Percentiles rank a stretch among this genome's conserved stretches.
Evolutionary conservation across 2,797 vertebrate genomes (phyloP).

Genomic region (Pipistrellus kuhlii): DNA sequence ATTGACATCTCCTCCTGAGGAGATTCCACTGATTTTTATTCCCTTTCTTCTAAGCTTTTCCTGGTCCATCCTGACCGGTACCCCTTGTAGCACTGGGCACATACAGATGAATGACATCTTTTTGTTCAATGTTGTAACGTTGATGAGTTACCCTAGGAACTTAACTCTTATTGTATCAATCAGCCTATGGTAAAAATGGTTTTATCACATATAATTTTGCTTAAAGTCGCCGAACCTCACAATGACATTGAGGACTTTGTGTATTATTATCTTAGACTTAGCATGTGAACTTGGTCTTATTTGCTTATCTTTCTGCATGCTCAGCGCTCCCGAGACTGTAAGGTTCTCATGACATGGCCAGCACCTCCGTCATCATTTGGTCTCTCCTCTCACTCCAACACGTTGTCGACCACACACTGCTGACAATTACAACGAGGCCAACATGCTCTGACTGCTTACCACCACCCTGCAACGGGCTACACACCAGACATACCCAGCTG

Average conservation of each 20-base stretch:
- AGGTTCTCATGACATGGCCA: neutral
- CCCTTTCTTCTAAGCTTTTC: neutral
- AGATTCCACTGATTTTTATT: neutral
- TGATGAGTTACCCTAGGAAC: neutral
- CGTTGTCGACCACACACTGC: neutral
- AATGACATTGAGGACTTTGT: neutral
- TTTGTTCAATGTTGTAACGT: neutral
- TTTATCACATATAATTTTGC: neutral
- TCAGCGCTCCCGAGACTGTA: neutral
- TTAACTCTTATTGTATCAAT: neutral
- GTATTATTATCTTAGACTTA: neutral
- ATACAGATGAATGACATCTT: neutral
- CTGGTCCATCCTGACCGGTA: neutral
- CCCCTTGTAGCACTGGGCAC: neutral
- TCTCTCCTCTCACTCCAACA: neutral
- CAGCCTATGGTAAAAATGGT: neutral
- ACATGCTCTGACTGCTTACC: neutral
- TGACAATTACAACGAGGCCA: neutral
- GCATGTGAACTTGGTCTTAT: neutral
- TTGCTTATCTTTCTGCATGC: neutral
- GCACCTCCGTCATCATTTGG: neutral
- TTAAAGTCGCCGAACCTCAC: neutral
- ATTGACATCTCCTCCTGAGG: neutral
- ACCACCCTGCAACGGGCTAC: neutral
- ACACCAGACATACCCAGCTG: accelerated